Conservation (phyloP, 2,113 vertebrate species). For the Toxotes jaculatrix region DNA sequence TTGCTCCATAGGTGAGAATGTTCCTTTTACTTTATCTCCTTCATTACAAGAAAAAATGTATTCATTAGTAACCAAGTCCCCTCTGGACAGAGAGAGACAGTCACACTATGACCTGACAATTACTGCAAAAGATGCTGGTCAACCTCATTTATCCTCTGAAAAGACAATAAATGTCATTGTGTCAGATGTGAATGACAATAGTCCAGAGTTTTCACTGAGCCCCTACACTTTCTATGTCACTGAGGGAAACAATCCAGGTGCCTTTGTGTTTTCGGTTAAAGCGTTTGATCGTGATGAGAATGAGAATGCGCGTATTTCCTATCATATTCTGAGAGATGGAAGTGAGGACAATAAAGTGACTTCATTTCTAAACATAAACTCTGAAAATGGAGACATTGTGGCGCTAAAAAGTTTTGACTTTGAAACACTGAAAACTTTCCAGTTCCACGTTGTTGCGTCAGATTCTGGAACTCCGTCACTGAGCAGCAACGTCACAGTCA, state of each 20-base stretch:
- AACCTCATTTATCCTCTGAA: constrained; percentile 52
- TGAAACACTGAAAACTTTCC: constrained; percentile 53
- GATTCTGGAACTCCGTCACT: constrained; percentile 68
- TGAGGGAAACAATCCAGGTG: constrained; percentile 28
- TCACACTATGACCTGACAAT: constrained; percentile 66
- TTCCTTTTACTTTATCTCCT: constrained; percentile 44
- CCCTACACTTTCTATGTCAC: constrained; percentile 63
- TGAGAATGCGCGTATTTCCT: constrained; percentile 51
- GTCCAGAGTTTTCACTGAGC: constrained; percentile 61
- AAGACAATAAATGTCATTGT: constrained; percentile 61
- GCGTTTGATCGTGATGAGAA: constrained; percentile 66
- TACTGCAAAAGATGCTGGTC: constrained; percentile 65
- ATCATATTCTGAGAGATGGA: constrained; percentile 58
- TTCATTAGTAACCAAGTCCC: constrained; percentile 53
- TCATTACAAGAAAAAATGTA: constrained; percentile 67
- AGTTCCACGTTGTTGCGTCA: constrained; percentile 70
- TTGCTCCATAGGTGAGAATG: constrained; percentile 53
- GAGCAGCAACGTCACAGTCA: constrained; percentile 61
- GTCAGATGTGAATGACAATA: constrained; percentile 75
- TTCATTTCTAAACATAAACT: constrained; percentile 49
- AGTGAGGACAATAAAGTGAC: background rate
- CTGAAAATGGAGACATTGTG: constrained; percentile 61
- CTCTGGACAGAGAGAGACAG: constrained; percentile 75
- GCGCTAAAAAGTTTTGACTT: constrained; percentile 68
- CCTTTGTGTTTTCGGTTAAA: constrained; percentile 63